Evolutionary conservation across 2,797 vertebrate species (phyloP), one percentile per base, ranked within the genome.

Genomic region (Podarcis lilfordi): DNA sequence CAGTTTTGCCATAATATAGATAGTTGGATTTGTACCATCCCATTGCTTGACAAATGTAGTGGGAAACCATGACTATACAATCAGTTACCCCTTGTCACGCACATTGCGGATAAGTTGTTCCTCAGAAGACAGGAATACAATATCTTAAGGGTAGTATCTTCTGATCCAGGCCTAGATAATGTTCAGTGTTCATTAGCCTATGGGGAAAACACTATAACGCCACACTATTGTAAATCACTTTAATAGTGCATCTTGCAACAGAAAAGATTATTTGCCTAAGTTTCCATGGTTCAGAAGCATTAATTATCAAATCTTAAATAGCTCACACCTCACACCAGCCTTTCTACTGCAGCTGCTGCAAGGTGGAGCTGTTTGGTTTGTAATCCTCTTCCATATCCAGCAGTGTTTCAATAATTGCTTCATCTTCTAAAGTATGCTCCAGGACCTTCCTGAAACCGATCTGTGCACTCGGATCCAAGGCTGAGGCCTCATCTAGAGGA

Each of bases 351-450:
- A 45, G 76, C 27, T 90, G 80, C 75, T 87, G 85, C 61, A 90
- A 87, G 79, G 68, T 79, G 66, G 93, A 91, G 68, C 86, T 90
- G 92, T 95, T 87, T 69, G 91, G 35, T 76, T 80, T 94, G 80
- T 96, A 96, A 81, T 96, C 96, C 74, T 96, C 96, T 85, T 96
- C 96, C 88, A 96, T 82, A 79, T 96, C 95, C 87, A 96, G 93
- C 45, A 96, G 88, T 1, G 95, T 96, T 90, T 96, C 94, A 3
- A 96, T 88, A 5, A 96, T 91, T 21, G 45, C 93, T 77, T 94
- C 91, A 35, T 96, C 96, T 43, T 95, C 92, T 2, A 94, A 91
- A 80, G 91, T 91, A 87, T 88, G 91, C 85, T 81, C 89, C 45
- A 93, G 91, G 86, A 91, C 11, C 0, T 27, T 40, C 71, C 83